Evolutionary conservation across 2,888 invertebrate genomes (phyloP), one percentile per base, ranked within the genome.

Genomic region (Drosophila heteroneura): DNA sequence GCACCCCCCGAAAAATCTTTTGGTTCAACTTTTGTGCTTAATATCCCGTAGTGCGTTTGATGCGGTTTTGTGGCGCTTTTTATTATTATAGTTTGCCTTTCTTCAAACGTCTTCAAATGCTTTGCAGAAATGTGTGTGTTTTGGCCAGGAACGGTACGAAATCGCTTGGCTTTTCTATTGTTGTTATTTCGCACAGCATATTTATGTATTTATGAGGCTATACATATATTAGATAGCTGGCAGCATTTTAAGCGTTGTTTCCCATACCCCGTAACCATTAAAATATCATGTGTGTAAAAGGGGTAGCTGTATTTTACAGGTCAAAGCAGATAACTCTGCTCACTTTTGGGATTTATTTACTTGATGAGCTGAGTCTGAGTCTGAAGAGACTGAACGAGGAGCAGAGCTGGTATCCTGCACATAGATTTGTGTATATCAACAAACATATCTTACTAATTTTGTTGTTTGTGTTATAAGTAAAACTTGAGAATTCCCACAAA

Each of bases 121-220:
- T 71, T 69, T 67, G 35, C 61, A 72, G 70, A 78, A 82, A 64
- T 59, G 68, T 54, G 16, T 53, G 14, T 35, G 54, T 62, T 54
- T 54, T 49, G 49, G 32, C 57, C 59, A 60, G 59, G 35, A 35
- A 49, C 37, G 41, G 54, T 61, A 32, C 60, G 19, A 60, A 71
- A 62, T 14, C 70, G 58, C 60, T 82, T 69, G 78, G 75, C 64
- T 54, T 70, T 71, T 70, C 60, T 32, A 81, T 89, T 70, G 61
- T 71, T 54, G 39, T 70, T 60, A 47, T 68, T 52, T 65, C 64
- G 47, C 52, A 61, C 71, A 74, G 72, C 82, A 78, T 82, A 81
- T 83, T 89, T 88, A 77, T 85, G 89, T 86, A 90, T 90, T 90
- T 89, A 89, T 84, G 76, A 85, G 82, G 69, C 69, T 49, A 47